These are phyloP conservation scores for Acrobasis repandana DNA, from an alignment of 2,888 invertebrate genomes.

Conservation along the genomic window DNA sequence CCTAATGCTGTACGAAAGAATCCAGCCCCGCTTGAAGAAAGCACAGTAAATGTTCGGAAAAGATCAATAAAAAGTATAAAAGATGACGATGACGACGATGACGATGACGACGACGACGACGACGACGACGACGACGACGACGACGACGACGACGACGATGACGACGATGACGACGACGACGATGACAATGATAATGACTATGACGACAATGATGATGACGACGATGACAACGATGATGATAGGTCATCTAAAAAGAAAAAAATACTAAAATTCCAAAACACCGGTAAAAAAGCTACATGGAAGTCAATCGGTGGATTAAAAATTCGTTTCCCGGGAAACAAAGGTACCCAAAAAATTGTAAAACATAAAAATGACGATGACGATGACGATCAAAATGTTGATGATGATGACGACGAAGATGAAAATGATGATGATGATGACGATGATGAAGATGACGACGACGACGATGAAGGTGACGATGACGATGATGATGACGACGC, in stretches of 20 bases:
- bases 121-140: constrained; percentile 59
- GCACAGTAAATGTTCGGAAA: constrained; percentile 27
- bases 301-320: constrained; percentile 48
- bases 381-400: constrained; percentile 59
- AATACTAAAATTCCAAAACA: constrained; percentile 42
- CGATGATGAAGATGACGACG: constrained; percentile 58
- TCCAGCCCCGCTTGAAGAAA: constrained; percentile 62
- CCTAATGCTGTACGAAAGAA: constrained; percentile 53
- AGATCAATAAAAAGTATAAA: constrained; percentile 28
- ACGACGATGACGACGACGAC: constrained; percentile 50
- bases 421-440: constrained; percentile 52
- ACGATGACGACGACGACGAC: constrained; percentile 32
- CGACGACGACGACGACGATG: constrained; percentile 50
- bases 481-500: constrained; percentile 69
- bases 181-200: constrained; percentile 78
- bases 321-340: constrained; percentile 44
- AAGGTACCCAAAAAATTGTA: constrained; percentile 35
- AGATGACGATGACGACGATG: constrained; percentile 37
- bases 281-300: constrained; percentile 41
- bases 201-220: constrained; percentile 70
- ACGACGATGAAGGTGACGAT: constrained; percentile 71
- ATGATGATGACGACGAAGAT: constrained; percentile 57
- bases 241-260: constrained; percentile 43
- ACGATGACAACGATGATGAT: constrained; percentile 53
- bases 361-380: constrained; percentile 59